phyloP scores from a whole-genome alignment of 2,797 vertebrate species.

The Megaceryle alcyon region DNA sequence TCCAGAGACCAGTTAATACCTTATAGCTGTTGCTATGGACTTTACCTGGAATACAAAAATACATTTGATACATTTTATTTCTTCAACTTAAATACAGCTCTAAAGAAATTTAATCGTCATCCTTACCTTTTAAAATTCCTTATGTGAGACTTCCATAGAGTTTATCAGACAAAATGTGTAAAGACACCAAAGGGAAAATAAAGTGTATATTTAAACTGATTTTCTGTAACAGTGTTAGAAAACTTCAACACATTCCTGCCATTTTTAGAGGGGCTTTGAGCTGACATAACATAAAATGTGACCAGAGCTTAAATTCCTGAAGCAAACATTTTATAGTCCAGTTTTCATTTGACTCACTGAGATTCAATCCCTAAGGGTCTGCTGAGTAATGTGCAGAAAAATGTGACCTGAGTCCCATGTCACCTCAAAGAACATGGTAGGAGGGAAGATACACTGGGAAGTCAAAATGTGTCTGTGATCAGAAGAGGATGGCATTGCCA shows the following conservation, averaged over 20 bases:
- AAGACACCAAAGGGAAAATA: background rate
- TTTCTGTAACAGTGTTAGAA: background rate
- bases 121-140: background rate
- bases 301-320: background rate
- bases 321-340: background rate
- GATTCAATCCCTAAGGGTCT: background rate
- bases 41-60: background rate
- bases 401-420: background rate
- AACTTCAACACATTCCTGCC: background rate
- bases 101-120: background rate
- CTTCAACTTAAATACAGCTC: background rate
- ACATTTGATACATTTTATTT: background rate
- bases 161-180: background rate
- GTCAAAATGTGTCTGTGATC: background rate
- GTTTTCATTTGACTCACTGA: background rate
- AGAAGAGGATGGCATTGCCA: background rate
- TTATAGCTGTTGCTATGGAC: background rate
- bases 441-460: background rate
- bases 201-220: background rate
- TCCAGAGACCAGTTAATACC: rapidly evolving
- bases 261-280: background rate
- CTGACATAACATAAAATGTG: background rate
- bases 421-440: background rate
- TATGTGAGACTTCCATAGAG: background rate
- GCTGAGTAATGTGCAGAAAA: background rate